These are phyloP conservation scores for Eupithecia insigniata DNA, from an alignment of 2,888 invertebrate genomes.

Conservation along the genomic window DNA sequence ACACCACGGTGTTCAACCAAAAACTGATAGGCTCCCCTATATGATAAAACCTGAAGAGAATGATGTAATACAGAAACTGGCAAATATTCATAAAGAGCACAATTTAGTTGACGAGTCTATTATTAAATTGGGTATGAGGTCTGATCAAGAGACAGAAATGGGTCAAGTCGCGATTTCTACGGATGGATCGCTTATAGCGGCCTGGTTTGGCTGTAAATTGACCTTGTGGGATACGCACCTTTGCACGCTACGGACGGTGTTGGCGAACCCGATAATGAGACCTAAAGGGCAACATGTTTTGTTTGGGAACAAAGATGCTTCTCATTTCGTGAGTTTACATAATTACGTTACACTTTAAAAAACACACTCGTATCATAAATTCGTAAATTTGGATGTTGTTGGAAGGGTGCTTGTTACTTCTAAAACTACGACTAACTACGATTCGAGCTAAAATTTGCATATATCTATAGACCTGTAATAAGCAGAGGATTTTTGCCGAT, in stretches of 20 bases:
- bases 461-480: not conserved
- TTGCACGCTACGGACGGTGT: slow-evolving; percentile 68
- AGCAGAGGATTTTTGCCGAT: not conserved
- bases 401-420: not conserved
- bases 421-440: not conserved
- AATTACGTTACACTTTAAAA: not conserved
- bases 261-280: slow-evolving; percentile 75
- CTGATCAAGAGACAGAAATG: slow-evolving; percentile 64
- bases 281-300: slow-evolving; percentile 74
- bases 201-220: slow-evolving; percentile 79
- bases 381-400: not conserved
- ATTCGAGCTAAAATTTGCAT: not conserved
- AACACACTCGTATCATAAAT: not conserved
- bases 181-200: slow-evolving; percentile 80
- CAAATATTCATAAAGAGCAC: slow-evolving; percentile 69
- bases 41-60: slow-evolving; percentile 52
- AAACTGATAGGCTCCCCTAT: slow-evolving; percentile 56
- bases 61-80: slow-evolving; percentile 66
- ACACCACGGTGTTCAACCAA: slow-evolving; percentile 50
- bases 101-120: slow-evolving; percentile 46
- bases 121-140: slow-evolving; percentile 48
- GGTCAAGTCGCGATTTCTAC: slow-evolving; percentile 77
- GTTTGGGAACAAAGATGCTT: slow-evolving; percentile 76
- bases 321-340: slow-evolving; percentile 74
- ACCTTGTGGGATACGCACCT: slow-evolving; percentile 77